Conservation (phyloP, 2,888 invertebrate genomes). For the Lasioglossum figueresi region DNA sequence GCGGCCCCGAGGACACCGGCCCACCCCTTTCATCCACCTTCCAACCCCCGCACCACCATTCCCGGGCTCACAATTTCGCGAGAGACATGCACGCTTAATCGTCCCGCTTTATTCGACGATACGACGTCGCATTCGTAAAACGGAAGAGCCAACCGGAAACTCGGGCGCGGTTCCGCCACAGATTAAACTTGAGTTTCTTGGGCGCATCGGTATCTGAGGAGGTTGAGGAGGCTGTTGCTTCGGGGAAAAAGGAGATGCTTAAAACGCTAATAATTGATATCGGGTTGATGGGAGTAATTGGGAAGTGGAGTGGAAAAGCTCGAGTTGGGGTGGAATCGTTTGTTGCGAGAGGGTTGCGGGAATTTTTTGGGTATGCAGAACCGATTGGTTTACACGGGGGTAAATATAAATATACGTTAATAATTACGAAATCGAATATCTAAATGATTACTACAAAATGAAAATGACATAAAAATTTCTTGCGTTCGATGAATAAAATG, state of each 20-base stretch:
- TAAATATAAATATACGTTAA: background rate
- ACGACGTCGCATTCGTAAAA: slow-evolving; percentile 55
- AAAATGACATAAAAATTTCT: too few species aligned
- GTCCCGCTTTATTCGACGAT: slow-evolving; percentile 64
- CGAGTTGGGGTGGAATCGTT: background rate
- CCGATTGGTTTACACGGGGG: background rate
- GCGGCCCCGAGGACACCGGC: slow-evolving; percentile 67
- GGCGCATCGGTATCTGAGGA: slow-evolving; percentile 12
- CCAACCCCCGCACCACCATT: background rate
- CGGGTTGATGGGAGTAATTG: background rate
- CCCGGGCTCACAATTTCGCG: slow-evolving; percentile 59
- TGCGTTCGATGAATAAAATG: background rate
- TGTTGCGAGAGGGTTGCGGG: background rate
- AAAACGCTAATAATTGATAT: background rate
- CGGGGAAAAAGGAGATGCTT: background rate
- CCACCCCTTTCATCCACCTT: background rate
- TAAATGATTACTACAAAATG: too few species aligned
- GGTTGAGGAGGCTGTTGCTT: background rate
- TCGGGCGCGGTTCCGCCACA: slow-evolving; percentile 35
- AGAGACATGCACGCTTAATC: slow-evolving; percentile 66
- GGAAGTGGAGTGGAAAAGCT: background rate
- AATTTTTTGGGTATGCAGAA: background rate
- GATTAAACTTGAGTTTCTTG: slow-evolving; percentile 39
- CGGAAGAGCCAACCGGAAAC: slow-evolving; percentile 44
- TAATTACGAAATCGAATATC: background rate